These are phyloP conservation scores for Cercopithecus diana DNA, from an alignment of 2,797 vertebrate species.

Conservation along the genomic window DNA sequence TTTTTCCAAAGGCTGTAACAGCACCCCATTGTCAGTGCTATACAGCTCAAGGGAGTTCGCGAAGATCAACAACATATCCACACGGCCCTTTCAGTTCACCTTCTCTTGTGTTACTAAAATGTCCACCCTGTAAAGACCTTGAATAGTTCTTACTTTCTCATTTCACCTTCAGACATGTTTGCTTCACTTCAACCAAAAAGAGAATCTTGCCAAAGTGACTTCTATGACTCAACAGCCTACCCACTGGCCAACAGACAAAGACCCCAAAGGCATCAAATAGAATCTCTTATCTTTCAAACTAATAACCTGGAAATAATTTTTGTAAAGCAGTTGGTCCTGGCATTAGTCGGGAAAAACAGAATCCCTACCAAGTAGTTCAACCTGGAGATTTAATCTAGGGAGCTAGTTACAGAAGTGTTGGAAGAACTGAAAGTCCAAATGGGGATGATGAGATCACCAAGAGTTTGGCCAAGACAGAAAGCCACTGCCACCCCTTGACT, in stretches of 20 bases:
- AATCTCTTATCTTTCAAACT: not conserved
- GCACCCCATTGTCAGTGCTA: not conserved
- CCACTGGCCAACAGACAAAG: not conserved
- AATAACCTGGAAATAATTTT: not conserved
- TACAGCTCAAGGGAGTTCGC: not conserved
- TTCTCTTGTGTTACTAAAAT: not conserved
- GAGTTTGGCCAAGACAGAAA: not conserved
- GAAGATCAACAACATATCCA: not conserved
- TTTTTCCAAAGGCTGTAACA: not conserved
- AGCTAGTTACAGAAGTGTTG: not conserved
- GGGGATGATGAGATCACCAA: not conserved
- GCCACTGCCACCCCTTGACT: not conserved
- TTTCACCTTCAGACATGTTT: not conserved
- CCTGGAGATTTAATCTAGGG: not conserved
- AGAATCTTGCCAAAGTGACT: not conserved
- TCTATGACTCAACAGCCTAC: not conserved
- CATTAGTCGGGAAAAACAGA: not conserved
- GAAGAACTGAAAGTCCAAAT: not conserved
- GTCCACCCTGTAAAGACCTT: not conserved
- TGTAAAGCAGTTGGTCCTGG: not conserved
- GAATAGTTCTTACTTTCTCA: not conserved
- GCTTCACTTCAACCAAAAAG: not conserved
- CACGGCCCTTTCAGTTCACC: not conserved
- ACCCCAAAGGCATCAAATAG: not conserved
- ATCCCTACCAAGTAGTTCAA: not conserved